Evolutionary conservation across 2,888 invertebrate genomes (phyloP), one percentile per base, ranked within the genome.

Genomic region (Pedicia rivosa): DNA sequence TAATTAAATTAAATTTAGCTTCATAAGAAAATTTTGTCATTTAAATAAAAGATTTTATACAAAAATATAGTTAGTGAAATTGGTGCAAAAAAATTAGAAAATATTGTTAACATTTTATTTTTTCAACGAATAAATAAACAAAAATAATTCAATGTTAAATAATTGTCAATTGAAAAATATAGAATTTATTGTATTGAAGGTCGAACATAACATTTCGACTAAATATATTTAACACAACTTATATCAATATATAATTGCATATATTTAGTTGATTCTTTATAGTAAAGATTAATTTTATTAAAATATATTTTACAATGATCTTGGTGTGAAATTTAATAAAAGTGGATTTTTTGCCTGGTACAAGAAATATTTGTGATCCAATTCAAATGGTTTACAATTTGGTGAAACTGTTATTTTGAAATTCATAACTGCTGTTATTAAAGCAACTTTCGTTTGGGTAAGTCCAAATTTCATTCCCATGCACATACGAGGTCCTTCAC

Each of bases 401-500:
- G 49, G 50, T 10, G 45, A 35, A 36, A 48, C 40, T 29, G 39
- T 40, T 12, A 51, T 14, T 16, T 46, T 44, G 35, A 44, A 51
- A 35, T 48, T 42, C 27, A 27, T 36, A 20, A 51, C 27, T 5
- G 47, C 40, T 14, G 45, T 28, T 2, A 37, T 45, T 4, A 50
- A 29, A 3, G 46, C 47, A 5, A 46, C 40, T 37, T 51, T 51
- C 4, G 44, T 39, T 42, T 51, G 50, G 13, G 45, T 30, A 17
- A 46, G 19, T 8, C 46, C 51, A 36, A 53, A 51, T 33, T 45
- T 43, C 39, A 42, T 44, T 16, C 50, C 38, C 3, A 26, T 40
- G 37, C 56, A 56, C 20, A 42, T 42, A 24, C 55, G 43, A 4
- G 52, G 55, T n/a, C 55, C 56, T 27, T 50, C 52, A 10, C 54